Evolutionary conservation across 2,113 vertebrate species (phyloP), one percentile per base, ranked within the genome.

Genomic region (Chiloscyllium plagiosum): DNA sequence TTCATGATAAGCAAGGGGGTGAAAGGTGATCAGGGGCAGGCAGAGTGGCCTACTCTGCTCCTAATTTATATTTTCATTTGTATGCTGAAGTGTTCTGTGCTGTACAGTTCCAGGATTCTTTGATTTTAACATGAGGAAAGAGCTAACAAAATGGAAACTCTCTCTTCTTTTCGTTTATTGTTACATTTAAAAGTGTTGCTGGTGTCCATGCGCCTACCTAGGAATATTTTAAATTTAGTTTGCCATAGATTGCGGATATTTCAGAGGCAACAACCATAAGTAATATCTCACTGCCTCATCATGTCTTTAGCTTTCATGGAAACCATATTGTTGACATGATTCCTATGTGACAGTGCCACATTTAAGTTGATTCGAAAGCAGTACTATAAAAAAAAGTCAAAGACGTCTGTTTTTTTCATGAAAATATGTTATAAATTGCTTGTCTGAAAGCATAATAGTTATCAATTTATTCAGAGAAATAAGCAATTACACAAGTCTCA

Each of bases 101-200:
- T 87, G 85, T 52, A 56, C 13, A 2, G 22, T 47, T 85, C 37
- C 47, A 19, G 52, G 50, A 89, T 89, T 56, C 26, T 89, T 33
- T 56, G 50, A 89, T 87, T 61, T 90, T 90, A 90, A 90, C 29
- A n/a, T 90, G 61, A 61, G n/a, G 37, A 83, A 61, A 61, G 87
- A 61, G 4, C 13, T 26, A 87, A 87, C 17, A 86, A 7, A 87
- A 50, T 24, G 24, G 10, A 13, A 90, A 90, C 50, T 90, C 22
- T 86, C 13, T 90, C 52, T 13, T 90, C 33, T 4, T 15, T 56
- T 89, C 50, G 52, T 90, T 90, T 13, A 90, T 5, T 42, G 24
- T 17, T 56, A 90, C 61, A 12, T 90, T 87, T 87, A 7, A 17
- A 33, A n/a, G 33, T 61, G 24, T 89, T 37, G 19, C 24, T 17